A percentile compares a stretch with the other conserved stretches of the same genome.
Conservation (phyloP, 2,113 vertebrate species). For the Neomonachus schauinslandi region DNA sequence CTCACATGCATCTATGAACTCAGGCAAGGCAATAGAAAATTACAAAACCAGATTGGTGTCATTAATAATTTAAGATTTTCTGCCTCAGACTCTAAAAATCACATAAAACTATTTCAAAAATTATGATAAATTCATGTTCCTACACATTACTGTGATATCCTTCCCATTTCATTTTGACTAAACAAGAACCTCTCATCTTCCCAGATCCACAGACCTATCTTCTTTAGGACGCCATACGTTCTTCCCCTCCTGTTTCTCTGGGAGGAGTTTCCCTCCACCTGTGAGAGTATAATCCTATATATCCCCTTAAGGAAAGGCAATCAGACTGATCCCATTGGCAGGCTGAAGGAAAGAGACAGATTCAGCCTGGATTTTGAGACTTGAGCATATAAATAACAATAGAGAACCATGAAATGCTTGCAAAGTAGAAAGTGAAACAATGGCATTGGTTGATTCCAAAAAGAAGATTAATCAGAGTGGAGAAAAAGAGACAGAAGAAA, state of each 20-base stretch:
- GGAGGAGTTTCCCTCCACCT: background rate
- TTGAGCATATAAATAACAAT: background rate
- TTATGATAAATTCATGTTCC: background rate
- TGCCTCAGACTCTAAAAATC: background rate
- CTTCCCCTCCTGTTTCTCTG: background rate
- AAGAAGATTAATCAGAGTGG: background rate
- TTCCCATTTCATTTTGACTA: background rate
- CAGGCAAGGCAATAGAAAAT: background rate
- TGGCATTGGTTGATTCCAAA: background rate
- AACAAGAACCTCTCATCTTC: background rate
- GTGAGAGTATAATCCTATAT: background rate
- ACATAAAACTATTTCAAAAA: background rate
- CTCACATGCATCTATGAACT: background rate
- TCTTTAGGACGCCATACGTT: background rate
- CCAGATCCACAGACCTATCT: background rate
- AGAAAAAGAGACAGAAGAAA: background rate
- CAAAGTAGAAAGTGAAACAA: background rate
- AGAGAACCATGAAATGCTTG: background rate
- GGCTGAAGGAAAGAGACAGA: background rate
- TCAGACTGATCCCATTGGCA: background rate
- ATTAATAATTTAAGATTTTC: background rate
- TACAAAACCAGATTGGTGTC: background rate
- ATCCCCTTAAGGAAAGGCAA: background rate
- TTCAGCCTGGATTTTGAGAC: background rate
- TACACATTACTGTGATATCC: background rate